Conservation (phyloP, 2,113 vertebrate genomes). For the Neotoma lepida region DNA sequence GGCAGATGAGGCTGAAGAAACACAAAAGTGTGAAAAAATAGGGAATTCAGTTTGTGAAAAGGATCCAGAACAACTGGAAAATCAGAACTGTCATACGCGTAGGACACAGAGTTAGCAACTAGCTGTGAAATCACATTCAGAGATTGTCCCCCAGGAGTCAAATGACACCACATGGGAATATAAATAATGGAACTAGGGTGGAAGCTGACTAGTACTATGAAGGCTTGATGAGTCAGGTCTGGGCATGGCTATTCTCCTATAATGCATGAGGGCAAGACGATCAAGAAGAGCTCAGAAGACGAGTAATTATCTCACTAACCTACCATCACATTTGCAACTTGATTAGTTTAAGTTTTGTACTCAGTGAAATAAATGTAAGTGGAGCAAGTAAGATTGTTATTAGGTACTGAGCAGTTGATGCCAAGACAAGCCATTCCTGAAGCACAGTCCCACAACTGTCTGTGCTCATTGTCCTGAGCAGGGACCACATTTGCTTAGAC, state of each 20-base stretch:
- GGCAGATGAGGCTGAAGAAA: neutral
- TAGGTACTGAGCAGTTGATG: neutral
- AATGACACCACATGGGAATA: neutral
- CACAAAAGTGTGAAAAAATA: neutral
- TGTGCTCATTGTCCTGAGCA: neutral
- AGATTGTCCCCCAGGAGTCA: neutral
- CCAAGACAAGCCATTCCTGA: neutral
- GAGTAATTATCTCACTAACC: neutral
- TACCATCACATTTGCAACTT: neutral
- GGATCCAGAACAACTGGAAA: neutral
- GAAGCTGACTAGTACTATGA: neutral
- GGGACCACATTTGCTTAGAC: neutral
- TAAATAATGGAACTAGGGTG: rapidly evolving
- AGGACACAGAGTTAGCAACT: neutral
- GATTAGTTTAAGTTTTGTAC: neutral
- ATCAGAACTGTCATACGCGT: neutral
- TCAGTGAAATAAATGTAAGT: neutral
- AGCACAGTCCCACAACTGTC: rapidly evolving
- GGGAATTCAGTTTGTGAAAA: neutral
- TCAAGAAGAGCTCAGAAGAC: neutral
- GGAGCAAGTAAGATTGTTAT: neutral
- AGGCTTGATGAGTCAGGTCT: neutral
- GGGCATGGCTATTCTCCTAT: neutral
- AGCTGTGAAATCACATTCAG: neutral
- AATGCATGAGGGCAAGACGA: neutral